These are phyloP conservation scores for Piprites chloris DNA, from an alignment of 2,113 vertebrate species.

Conservation along the genomic window DNA sequence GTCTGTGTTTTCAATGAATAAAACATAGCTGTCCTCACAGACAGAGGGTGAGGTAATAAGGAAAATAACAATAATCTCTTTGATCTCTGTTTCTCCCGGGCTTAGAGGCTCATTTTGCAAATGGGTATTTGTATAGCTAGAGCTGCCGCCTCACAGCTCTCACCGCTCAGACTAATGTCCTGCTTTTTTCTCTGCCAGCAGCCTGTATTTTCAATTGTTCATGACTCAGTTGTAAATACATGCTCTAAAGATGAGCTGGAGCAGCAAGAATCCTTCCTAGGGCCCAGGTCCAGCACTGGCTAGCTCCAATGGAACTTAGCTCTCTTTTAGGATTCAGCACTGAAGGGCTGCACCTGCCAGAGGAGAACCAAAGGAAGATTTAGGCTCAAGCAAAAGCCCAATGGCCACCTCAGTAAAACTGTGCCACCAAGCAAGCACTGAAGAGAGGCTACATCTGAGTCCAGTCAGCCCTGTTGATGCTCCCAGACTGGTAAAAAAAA, in stretches of 20 bases:
- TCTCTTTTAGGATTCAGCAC: neutral
- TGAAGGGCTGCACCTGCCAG: neutral
- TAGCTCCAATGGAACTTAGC: neutral
- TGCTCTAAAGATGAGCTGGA: neutral
- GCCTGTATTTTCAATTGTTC: neutral
- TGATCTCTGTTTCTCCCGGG: neutral
- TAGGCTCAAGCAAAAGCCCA: neutral
- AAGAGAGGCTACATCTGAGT: neutral
- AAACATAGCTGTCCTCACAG: neutral
- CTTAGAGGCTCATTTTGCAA: neutral
- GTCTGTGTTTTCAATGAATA: neutral
- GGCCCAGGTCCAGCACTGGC: accelerated
- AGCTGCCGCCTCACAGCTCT: neutral
- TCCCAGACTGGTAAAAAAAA: neutral
- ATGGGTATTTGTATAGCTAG: neutral
- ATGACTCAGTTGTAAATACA: neutral
- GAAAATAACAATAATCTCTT: neutral
- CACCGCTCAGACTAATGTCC: neutral
- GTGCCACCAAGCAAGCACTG: neutral
- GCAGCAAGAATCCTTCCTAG: neutral
- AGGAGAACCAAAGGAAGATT: neutral
- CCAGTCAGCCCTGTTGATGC: neutral
- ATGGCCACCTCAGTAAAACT: neutral
- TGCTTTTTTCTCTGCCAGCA: neutral
- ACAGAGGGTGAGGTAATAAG: neutral